These are phyloP conservation scores for Cuculus canorus DNA, from an alignment of 2,797 vertebrate species.

Conservation along the genomic window DNA sequence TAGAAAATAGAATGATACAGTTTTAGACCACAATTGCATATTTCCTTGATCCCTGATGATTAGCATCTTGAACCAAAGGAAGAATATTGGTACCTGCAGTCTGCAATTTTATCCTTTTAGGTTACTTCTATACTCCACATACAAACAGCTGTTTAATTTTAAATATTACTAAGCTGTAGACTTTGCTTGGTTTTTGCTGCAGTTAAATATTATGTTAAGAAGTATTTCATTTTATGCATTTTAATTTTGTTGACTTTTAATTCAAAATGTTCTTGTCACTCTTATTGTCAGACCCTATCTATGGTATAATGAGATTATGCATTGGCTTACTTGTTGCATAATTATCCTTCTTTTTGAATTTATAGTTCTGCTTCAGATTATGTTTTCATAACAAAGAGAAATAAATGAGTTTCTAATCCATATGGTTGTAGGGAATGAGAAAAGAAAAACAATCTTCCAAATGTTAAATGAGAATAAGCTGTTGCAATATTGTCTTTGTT, in stretches of 20 bases:
- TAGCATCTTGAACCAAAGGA: not conserved
- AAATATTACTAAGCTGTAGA: not conserved
- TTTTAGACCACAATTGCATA: not conserved
- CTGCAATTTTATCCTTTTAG: not conserved
- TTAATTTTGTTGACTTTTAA: constrained; percentile 45
- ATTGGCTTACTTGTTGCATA: constrained; percentile 10
- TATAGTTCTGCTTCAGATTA: not conserved
- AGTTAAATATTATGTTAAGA: constrained; percentile 7
- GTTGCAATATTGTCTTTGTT: not conserved
- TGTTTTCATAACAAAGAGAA: constrained; percentile 37
- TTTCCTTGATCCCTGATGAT: not conserved
- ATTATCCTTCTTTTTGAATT: constrained; percentile 25
- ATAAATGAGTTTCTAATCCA: constrained; percentile 32
- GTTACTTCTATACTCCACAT: not conserved
- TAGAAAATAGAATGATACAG: not conserved
- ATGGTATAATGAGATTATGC: constrained; percentile 25
- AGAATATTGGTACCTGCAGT: not conserved
- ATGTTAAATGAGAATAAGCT: constrained; percentile 10
- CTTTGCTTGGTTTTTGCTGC: not conserved
- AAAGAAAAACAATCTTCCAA: constrained; percentile 4
- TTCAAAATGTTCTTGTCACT: constrained; percentile 13
- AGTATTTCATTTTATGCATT: not conserved
- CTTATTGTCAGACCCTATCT: not conserved
- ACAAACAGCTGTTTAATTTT: not conserved
- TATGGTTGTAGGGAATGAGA: not conserved